These are phyloP conservation scores for Polyploca ridens DNA, from an alignment of 2,888 invertebrate species.

Conservation along the genomic window DNA sequence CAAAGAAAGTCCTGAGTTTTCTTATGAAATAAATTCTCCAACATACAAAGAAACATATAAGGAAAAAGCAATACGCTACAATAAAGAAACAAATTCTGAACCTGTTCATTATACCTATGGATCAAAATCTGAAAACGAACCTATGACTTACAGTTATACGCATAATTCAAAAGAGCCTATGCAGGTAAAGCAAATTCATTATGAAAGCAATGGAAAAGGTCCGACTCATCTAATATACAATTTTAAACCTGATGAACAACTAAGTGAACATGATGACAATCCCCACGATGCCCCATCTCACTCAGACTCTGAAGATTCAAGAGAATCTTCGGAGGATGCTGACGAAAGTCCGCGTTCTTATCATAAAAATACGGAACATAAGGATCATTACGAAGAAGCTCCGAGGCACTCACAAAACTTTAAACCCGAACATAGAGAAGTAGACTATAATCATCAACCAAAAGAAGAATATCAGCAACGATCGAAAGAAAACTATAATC, in stretches of 20 bases:
- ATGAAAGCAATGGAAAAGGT: slow-evolving; percentile 50
- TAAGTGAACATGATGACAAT: slow-evolving; percentile 31
- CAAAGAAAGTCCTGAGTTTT: slow-evolving; percentile 62
- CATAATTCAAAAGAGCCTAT: slow-evolving; percentile 57
- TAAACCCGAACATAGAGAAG: slow-evolving; percentile 33
- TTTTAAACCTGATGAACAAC: slow-evolving; percentile 52
- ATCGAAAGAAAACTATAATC: slow-evolving; percentile 12
- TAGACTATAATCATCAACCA: slow-evolving; percentile 16
- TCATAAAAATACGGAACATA: slow-evolving; percentile 21
- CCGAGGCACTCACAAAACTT: slow-evolving; percentile 26
- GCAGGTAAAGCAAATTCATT: slow-evolving; percentile 52
- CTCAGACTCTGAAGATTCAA: slow-evolving; percentile 30
- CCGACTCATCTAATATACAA: slow-evolving; percentile 63
- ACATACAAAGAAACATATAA: slow-evolving; percentile 71
- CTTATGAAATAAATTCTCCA: slow-evolving; percentile 71
- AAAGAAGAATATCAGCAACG: slow-evolving; percentile 9
- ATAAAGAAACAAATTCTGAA: slow-evolving; percentile 66
- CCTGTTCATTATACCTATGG: slow-evolving; percentile 65
- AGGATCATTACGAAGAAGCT: slow-evolving; percentile 12
- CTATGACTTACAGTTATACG: slow-evolving; percentile 62
- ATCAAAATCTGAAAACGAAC: slow-evolving; percentile 59
- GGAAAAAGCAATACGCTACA: slow-evolving; percentile 69
- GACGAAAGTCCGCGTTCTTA: slow-evolving; percentile 34
- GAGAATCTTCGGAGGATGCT: slow-evolving; percentile 35
- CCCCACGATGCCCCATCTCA: slow-evolving; percentile 19